These are phyloP conservation scores for Lithophane socia DNA, from an alignment of 2,888 invertebrate species.

Conservation along the genomic window DNA sequence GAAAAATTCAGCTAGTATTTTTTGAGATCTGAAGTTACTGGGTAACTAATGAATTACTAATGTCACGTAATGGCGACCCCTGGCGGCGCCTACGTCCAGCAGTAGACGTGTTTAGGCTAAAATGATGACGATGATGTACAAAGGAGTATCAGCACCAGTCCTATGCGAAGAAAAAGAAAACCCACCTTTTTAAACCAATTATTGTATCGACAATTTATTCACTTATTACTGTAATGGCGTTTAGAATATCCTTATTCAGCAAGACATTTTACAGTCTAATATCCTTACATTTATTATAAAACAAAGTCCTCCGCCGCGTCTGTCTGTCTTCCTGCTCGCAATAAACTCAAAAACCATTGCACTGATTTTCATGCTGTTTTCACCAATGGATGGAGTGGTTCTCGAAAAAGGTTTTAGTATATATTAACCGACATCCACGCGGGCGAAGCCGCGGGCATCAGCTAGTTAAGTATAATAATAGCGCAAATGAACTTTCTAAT, in stretches of 20 bases:
- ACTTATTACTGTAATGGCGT: not conserved
- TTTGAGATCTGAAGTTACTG: not conserved
- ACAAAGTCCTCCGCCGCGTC: no score
- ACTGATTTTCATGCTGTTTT: no score
- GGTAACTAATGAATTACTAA: not conserved
- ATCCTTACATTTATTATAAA: not conserved
- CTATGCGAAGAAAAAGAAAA: not conserved
- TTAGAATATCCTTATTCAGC: not conserved
- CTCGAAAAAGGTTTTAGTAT: no score
- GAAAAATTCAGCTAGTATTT: not conserved
- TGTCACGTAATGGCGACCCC: not conserved
- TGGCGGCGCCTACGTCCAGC: not conserved
- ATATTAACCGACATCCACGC: no score
- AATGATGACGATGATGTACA: not conserved
- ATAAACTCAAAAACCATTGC: no score
- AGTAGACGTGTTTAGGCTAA: not conserved
- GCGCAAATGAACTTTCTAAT: constrained; percentile 23
- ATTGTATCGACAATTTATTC: not conserved
- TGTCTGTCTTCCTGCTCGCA: no score
- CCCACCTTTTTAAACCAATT: not conserved
- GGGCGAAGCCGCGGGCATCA: no score
- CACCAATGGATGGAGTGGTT: no score
- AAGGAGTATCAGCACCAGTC: not conserved
- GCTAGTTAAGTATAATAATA: not conserved
- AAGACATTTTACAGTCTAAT: not conserved